phyloP scores from a whole-genome alignment of 2,888 invertebrate genomes.

The Sarcophaga caerulescens region DNA sequence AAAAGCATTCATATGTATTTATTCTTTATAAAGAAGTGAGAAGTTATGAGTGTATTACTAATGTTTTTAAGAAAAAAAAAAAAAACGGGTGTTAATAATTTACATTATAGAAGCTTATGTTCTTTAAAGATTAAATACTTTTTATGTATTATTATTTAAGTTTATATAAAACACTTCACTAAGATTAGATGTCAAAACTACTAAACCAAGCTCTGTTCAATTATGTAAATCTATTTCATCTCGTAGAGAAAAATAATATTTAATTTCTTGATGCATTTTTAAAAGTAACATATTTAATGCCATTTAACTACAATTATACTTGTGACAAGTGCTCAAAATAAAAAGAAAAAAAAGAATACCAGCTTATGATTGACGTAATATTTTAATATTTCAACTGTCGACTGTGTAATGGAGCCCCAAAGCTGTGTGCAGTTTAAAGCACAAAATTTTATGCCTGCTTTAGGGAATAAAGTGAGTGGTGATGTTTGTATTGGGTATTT shows the following conservation, averaged over 20 bases:
- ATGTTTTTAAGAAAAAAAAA: too few species aligned
- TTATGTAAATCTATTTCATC: not conserved
- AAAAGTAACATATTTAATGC: not conserved
- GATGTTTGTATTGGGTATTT: not conserved
- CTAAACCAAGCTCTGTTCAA: not conserved
- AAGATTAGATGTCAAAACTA: not conserved
- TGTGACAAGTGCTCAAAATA: not conserved
- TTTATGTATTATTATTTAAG: too few species aligned
- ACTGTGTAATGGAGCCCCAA: not conserved
- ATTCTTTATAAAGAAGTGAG: too few species aligned
- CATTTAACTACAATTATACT: not conserved
- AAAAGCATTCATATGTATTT: too few species aligned
- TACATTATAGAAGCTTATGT: too few species aligned
- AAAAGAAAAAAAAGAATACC: not conserved
- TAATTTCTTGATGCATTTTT: not conserved
- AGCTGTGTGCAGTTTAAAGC: not conserved
- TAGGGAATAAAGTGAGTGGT: slow-evolving; percentile 1
- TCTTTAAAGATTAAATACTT: too few species aligned
- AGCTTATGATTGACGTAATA: not conserved
- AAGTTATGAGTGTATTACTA: too few species aligned
- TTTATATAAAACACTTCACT: not conserved
- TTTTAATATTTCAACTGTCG: not conserved
- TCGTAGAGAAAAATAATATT: too few species aligned
- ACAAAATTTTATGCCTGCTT: not conserved
- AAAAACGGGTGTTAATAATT: too few species aligned